Conservation (phyloP, 2,888 invertebrate species). For the Hydriomena furcata region DNA sequence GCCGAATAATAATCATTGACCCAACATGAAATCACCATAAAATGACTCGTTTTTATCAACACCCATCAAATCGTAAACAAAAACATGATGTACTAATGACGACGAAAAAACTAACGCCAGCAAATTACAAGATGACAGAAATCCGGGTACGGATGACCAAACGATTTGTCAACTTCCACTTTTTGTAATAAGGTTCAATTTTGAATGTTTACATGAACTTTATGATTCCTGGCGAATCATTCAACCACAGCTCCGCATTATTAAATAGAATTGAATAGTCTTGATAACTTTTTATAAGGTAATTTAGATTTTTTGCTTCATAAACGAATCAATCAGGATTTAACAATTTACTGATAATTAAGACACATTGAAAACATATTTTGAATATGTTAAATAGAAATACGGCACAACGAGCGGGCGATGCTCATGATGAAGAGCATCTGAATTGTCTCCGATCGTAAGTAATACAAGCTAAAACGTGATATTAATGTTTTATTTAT, state of each 20-base stretch:
- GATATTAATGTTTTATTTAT: no score
- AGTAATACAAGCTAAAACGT: no score
- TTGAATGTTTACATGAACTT: slow-evolving; percentile 8
- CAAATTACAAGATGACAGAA: slow-evolving; percentile 36
- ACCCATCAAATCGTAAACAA: slow-evolving; percentile 41
- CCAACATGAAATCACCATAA: slow-evolving; percentile 34
- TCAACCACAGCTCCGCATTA: slow-evolving; percentile 17
- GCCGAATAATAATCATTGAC: slow-evolving; percentile 23
- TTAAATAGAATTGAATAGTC: slow-evolving; percentile 24
- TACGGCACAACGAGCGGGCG: no score
- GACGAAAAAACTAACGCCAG: slow-evolving; percentile 39
- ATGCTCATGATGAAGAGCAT: no score
- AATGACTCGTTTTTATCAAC: slow-evolving; percentile 36
- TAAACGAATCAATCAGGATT: neutral
- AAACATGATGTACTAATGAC: slow-evolving; percentile 42
- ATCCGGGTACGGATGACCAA: slow-evolving; percentile 38
- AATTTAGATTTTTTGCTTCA: neutral
- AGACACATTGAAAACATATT: no score
- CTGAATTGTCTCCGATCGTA: no score
- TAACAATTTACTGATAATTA: neutral
- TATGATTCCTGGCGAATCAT: slow-evolving; percentile 13
- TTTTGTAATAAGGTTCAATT: slow-evolving; percentile 23
- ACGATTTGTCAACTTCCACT: slow-evolving; percentile 27
- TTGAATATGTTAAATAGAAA: no score
- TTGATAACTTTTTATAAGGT: slow-evolving; percentile 18